Evolutionary conservation across 53 echinoderm and acorn worm species (phyloP).

Genomic region (Crossaster papposus): DNA sequence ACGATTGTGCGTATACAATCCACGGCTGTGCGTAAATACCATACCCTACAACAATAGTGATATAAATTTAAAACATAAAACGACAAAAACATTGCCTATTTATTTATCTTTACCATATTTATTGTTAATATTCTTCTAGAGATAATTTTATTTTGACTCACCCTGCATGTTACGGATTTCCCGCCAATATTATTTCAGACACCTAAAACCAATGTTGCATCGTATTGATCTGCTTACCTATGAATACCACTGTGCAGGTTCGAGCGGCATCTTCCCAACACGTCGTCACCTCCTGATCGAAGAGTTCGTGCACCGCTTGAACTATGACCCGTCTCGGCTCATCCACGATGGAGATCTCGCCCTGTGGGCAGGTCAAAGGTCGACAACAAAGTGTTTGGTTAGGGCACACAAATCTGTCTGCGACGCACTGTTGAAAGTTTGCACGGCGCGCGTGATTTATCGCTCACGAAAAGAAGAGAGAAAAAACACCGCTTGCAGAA

Average conservation of each 20-base stretch:
- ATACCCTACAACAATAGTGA: too few relatives aligned
- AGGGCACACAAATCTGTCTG: slow-evolving; percentile 26
- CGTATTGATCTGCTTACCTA: slow-evolving; percentile 67
- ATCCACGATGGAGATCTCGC: slow-evolving; percentile 78
- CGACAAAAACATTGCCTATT: too few relatives aligned
- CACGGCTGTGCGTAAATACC: too few relatives aligned
- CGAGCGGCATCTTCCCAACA: slow-evolving; percentile 69
- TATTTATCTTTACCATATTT: too few relatives aligned
- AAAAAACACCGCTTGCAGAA: neutral
- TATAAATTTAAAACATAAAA: too few relatives aligned
- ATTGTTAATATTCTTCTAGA: too few relatives aligned
- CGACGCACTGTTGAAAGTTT: slow-evolving; percentile 49
- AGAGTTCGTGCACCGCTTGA: slow-evolving; percentile 93
- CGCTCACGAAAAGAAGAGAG: neutral
- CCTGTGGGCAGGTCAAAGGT: slow-evolving; percentile 68
- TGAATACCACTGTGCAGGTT: slow-evolving; percentile 86
- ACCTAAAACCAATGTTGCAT: neutral
- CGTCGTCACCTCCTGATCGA: slow-evolving; percentile 90
- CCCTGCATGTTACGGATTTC: too few relatives aligned
- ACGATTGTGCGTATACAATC: too few relatives aligned
- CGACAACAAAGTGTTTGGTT: slow-evolving; percentile 26
- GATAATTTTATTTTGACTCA: too few relatives aligned
- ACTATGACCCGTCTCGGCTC: slow-evolving; percentile 83
- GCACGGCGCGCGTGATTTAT: slow-evolving; percentile 3
- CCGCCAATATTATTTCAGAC: too few relatives aligned